Base-by-base conservation (phyloP, 2,888 invertebrate species). In the Drosophila koepferae region DNA sequence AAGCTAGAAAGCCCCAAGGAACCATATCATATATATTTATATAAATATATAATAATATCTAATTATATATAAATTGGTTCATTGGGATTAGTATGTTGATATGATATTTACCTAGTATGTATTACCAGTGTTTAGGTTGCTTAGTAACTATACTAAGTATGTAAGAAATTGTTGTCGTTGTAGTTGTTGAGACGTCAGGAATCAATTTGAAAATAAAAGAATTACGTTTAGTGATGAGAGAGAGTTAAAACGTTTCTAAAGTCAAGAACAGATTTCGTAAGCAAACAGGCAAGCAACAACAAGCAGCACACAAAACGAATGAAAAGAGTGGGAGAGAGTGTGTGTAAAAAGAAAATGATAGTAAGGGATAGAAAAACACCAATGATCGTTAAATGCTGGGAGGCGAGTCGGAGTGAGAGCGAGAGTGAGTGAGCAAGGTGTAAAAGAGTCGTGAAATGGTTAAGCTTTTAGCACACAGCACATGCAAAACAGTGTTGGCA, bases 231-330 rank as follows among this genome's bases (percentile, higher is more conserved):
- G 66, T 79, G 59, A 66, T 63, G 40, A 58, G 43, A 62, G 34
- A 59, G 23, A 46, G 36, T 23, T 34, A 4, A 23, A 46, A 36
- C 12, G 38, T 56, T 54, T 28, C 18, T 53, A 53, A 49, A 54
- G 62, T 67, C 73, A 76, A 70, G 81, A 90, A 80, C 91, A 90
- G 90, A 89, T 74, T 66, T 84, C 54, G 62, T 77, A 89, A 89
- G 90, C 90, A 90, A 89, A 91, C 91, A 91, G 91, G 87, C 91
- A 91, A 87, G 90, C 91, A 90, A 88, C 90, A 89, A 87, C 85
- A 88, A 82, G 82, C 90, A 89, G 81, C 79, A 81, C 85, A 75
- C 85, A 75, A 81, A 82, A 79, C 64, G 66, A 72, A 66, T 55
- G 63, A 62, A 51, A 34, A 18, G 54, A 67, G 67, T 64, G 61